These are phyloP conservation scores for Acropternis orthonyx DNA, from an alignment of 2,797 vertebrate species.

Conservation along the genomic window DNA sequence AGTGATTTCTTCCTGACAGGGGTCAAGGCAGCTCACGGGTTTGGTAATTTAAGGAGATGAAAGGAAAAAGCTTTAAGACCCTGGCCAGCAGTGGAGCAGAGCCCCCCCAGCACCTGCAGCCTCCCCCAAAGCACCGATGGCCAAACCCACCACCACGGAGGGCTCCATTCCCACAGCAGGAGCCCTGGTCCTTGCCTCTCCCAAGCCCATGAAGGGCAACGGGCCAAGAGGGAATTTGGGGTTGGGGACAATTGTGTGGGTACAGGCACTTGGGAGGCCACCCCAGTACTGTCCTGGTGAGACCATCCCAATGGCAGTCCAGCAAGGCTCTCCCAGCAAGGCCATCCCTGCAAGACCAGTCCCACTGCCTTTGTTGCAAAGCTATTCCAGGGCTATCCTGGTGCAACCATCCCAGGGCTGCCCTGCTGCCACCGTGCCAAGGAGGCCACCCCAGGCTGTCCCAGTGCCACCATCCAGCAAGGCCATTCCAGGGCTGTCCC, in stretches of 20 bases:
- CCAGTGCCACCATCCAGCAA: neutral
- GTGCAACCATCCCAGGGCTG: neutral
- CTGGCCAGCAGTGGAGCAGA: neutral
- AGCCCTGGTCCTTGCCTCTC: neutral
- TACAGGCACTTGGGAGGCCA: no score
- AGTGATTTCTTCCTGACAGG: neutral
- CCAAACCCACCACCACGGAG: neutral
- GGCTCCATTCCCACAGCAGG: accelerated
- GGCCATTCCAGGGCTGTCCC: neutral
- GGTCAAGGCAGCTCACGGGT: neutral
- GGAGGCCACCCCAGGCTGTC: neutral
- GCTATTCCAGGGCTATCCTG: neutral
- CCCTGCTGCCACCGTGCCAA: neutral
- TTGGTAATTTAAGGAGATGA: neutral
- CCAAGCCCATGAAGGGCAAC: accelerated
- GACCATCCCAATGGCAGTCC: no score
- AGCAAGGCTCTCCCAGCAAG: neutral
- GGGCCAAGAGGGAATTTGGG: neutral
- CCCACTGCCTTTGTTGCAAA: neutral
- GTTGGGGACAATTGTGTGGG: neutral
- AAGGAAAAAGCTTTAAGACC: neutral
- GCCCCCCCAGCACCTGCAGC: accelerated
- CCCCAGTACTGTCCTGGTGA: no score
- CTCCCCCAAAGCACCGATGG: neutral
- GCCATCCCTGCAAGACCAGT: neutral